Evolutionary conservation across 2,888 invertebrate species (phyloP).

Genomic region (Caenorhabditis sinica): DNA sequence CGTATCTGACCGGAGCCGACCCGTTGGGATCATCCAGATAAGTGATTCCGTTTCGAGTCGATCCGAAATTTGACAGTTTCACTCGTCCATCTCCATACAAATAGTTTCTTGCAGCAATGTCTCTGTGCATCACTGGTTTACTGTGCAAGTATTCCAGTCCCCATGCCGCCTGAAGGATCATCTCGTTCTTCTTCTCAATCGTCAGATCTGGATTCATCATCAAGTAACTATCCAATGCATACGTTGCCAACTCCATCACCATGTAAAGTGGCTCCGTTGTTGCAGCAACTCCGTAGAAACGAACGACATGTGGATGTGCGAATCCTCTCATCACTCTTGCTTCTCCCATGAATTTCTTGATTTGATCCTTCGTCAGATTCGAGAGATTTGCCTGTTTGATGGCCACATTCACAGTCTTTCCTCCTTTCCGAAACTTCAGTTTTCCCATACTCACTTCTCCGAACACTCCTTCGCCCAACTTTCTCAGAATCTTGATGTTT

Average conservation of each 20-base stretch:
- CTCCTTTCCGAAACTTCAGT: slow-evolving; percentile 48
- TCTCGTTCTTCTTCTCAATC: too few species aligned
- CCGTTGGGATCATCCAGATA: slow-evolving; percentile 60
- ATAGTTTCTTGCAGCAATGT: slow-evolving; percentile 72
- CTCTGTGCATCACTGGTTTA: slow-evolving; percentile 66
- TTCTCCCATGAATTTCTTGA: slow-evolving; percentile 80
- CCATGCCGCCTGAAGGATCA: slow-evolving; percentile 66
- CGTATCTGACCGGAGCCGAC: slow-evolving; percentile 76
- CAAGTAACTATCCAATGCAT: too few species aligned
- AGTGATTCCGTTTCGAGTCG: slow-evolving; percentile 60
- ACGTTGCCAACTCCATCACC: too few species aligned
- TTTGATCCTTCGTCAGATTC: slow-evolving; percentile 74
- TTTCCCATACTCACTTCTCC: slow-evolving; percentile 69
- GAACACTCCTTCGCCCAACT: too few species aligned
- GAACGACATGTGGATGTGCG: too few species aligned
- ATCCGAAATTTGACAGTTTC: slow-evolving; percentile 70
- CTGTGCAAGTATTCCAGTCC: slow-evolving; percentile 72
- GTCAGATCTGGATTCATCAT: too few species aligned
- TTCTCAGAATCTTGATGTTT: slow-evolving; percentile 70
- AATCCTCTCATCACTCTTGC: too few species aligned
- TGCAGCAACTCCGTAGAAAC: slow-evolving; percentile 76
- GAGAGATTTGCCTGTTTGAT: slow-evolving; percentile 74
- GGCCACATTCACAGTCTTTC: slow-evolving; percentile 58
- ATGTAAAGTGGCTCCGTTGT: too few species aligned
- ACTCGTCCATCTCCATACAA: slow-evolving; percentile 67